A percentile compares a stretch with the other conserved stretches of the same genome.
These are phyloP conservation scores for Sericinus montela DNA, from an alignment of 2,888 invertebrate genomes.

Conservation along the genomic window DNA sequence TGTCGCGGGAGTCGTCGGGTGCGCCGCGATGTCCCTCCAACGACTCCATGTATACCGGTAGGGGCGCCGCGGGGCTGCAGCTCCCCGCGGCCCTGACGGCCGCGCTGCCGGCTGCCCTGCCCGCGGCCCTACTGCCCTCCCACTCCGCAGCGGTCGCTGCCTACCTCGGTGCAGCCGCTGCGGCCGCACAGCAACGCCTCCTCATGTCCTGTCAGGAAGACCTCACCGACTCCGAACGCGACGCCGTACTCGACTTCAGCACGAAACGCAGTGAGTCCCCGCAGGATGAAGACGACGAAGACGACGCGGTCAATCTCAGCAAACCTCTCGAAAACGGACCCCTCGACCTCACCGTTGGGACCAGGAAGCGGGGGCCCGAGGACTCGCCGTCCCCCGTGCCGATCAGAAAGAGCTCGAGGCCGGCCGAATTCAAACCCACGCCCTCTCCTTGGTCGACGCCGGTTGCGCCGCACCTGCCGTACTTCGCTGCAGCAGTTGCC, in stretches of 20 bases:
- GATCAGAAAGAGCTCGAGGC: constrained; percentile 82
- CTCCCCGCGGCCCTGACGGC: constrained; percentile 81
- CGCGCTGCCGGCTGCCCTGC: constrained; percentile 84
- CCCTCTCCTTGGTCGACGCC: constrained; percentile 89
- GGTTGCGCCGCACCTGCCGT: constrained; percentile 87
- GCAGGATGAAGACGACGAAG: constrained; percentile 78
- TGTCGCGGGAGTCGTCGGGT: constrained; percentile 89
- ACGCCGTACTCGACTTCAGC: constrained; percentile 89
- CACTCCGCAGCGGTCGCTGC: constrained; percentile 92
- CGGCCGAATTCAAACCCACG: constrained; percentile 83
- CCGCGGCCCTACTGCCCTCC: constrained; percentile 84
- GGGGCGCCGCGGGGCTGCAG: constrained; percentile 73
- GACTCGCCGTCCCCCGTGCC: constrained; percentile 81
- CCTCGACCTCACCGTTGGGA: constrained; percentile 88
- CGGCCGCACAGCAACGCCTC: constrained; percentile 87
- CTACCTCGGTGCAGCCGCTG: constrained; percentile 86
- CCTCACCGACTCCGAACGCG: constrained; percentile 77
- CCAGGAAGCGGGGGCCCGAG: constrained; percentile 84
- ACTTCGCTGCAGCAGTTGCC: constrained; percentile 89
- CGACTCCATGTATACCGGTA: constrained; percentile 86
- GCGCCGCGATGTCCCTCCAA: constrained; percentile 87
- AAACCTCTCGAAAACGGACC: constrained; percentile 85
- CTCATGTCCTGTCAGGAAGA: constrained; percentile 89
- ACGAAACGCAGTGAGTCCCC: constrained; percentile 81
- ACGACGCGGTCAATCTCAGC: constrained; percentile 83